A percentile compares a stretch with the other conserved stretches of the same genome.
Evolutionary conservation across 2,113 vertebrate species (phyloP).

Genomic region (Zosterops hypoxanthus): DNA sequence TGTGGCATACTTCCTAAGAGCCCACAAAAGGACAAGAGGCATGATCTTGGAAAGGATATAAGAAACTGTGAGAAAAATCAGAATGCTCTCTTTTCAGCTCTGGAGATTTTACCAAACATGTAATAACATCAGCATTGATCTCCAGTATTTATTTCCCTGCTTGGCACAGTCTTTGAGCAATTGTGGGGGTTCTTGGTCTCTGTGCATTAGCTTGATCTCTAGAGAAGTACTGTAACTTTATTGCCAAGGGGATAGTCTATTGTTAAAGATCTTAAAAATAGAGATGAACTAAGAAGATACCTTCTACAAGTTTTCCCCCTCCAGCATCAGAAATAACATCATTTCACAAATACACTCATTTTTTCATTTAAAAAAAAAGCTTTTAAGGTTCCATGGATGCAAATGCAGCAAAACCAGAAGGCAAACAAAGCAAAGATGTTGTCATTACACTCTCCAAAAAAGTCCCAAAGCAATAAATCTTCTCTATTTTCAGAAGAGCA

Average conservation of each 20-base stretch:
- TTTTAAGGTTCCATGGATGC: background rate
- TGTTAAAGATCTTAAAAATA: constrained; percentile 1
- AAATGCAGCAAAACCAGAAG: constrained; percentile 1
- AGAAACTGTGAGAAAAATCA: background rate
- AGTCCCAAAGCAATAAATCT: background rate
- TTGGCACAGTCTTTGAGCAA: background rate
- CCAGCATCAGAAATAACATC: background rate
- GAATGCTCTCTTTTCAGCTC: background rate
- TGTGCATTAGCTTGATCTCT: background rate
- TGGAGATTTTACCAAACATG: background rate
- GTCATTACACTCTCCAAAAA: background rate
- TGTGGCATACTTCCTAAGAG: background rate
- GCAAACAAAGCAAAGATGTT: background rate
- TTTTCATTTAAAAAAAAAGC: background rate
- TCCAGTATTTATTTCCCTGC: background rate
- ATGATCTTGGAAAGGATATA: background rate
- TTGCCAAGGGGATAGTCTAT: background rate
- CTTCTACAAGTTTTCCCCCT: background rate
- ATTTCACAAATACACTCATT: background rate
- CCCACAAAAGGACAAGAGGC: background rate
- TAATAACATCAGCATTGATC: background rate
- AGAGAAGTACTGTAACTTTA: background rate
- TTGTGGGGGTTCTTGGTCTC: background rate
- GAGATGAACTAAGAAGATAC: background rate
- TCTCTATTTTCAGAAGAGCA: background rate